Base-by-base conservation (phyloP, 37 sponge, comb jelly and placozoan genomes). In the Diacarnus erythraeanus region DNA sequence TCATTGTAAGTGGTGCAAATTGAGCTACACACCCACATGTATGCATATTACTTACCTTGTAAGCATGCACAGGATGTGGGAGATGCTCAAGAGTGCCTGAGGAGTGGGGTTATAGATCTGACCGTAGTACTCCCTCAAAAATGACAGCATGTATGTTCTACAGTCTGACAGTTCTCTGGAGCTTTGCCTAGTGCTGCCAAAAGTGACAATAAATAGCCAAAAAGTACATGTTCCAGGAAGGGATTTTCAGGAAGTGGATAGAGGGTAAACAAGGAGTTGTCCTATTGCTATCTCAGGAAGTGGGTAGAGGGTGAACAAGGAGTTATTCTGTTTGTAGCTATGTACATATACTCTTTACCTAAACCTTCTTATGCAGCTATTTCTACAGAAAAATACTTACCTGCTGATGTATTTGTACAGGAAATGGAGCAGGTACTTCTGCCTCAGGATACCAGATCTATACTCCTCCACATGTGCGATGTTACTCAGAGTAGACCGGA, bases 391-490 rank as follows among this genome's bases (percentile, higher is more conserved):
- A n/a, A n/a, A n/a, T n/a, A n/a, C n/a, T 57, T 27, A 84, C 90
- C 85, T 84, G 57, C 80, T 77, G 39, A 89, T 69, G 72, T 72
- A 89, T 70, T 76, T 78, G 72, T 84, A 89, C 51, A 89, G 72
- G 41, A 84, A 89, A 70, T 90, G 90, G 0, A 90, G 82, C 12
- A 90, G 82, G 57, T 90, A 77, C 27, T 84, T 84, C 58, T 84
- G 86, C 37, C 81, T 80, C 0, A 72, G 76, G 34, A 59, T 5
- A 30, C 65, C 57, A 21, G 64, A 75, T 43, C 77, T 81, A 34
- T 30, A 29, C 38, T 80, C 85, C 36, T 75, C 80, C 30, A 27
- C 34, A 20, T 67, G 51, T 30, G 37, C 43, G 4, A 81, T 69
- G 21, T 87, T 77, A 22, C 31, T 29, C 18, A 81, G 37, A 5